Base-by-base conservation (phyloP, 2,113 vertebrate species). In the Crotophaga sulcirostris region DNA sequence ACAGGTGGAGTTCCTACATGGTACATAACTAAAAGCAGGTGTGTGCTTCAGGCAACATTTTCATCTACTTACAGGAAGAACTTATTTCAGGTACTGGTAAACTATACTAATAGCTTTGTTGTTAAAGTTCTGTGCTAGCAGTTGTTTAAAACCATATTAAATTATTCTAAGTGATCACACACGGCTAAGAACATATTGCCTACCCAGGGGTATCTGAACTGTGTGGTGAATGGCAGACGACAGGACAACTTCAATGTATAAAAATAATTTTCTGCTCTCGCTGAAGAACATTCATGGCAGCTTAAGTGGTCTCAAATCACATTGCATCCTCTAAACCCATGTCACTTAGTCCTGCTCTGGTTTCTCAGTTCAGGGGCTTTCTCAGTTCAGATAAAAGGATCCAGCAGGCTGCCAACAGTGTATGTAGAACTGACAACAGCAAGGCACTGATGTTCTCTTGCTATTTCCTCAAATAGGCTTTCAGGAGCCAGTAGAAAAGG, bases 241-340 rank as follows among this genome's bases (percentile, higher is more conserved):
- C 13, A 47, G 20, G 28, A 42, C 26, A 31, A 20, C 28, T 24
- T 42, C 4, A 2, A 40, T 1, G 6, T 13, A 44, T 3, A 14
- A 4, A n/a, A 49, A 13, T 17, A 0, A 16, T 42, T 33, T 89
- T 76, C 70, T 76, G 44, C 0, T 0, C 13, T 45, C 19, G 25
- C 10, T 81, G 29, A 72, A 58, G 23, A 81, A 38, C 13, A 28
- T 10, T 40, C 67, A 55, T 3, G 19, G 44, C 28, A 31, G 47
- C 56, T 59, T 29, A 52, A 81, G 24, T 11, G 9, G 20, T 13
- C 81, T 74, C 78, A 84, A 36, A 81, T n/a, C 31, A n/a, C 7
- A 3, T 58, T 55, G 17, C 12, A 4, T 29, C 34, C 49, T 31
- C 31, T 36, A 60, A 69, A 56, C 56, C 18, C 21, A 8, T 34